A percentile compares a stretch with the other conserved stretches of the same genome.
Evolutionary conservation across 2,113 vertebrate genomes (phyloP).

Genomic region (Myocastor coypus): DNA sequence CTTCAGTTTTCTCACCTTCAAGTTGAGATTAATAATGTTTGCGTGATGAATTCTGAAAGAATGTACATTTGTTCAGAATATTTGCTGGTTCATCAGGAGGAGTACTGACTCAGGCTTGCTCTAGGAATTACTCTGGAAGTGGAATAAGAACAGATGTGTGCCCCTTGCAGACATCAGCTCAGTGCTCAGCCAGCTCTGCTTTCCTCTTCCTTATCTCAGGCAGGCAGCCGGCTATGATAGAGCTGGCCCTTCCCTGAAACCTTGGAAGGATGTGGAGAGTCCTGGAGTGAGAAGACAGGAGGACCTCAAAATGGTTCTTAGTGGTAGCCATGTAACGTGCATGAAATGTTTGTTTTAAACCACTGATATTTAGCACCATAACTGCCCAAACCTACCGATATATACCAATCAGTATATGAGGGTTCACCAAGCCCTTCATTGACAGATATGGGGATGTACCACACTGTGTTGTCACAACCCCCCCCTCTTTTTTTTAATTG

Average conservation of each 20-base stretch:
- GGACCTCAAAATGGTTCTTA: background rate
- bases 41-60: background rate
- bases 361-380: background rate
- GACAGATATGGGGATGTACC: background rate
- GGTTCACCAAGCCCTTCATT: background rate
- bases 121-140: background rate
- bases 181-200: background rate
- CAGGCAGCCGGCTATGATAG: background rate
- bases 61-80: conserved; percentile 20
- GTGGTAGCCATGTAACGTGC: background rate
- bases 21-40: background rate
- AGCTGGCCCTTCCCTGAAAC: no score
- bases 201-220: background rate
- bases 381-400: background rate
- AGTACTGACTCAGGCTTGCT: background rate
- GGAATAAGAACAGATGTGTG: background rate
- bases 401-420: background rate
- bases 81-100: background rate
- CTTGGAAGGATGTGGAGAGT: background rate
- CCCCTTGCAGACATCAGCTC: background rate
- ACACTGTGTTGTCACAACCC: background rate
- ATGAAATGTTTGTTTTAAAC: background rate
- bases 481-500: background rate
- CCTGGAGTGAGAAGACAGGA: background rate
- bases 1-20: conserved; percentile 33